These are phyloP conservation scores for Trachelus tabidus DNA, from an alignment of 2,888 invertebrate genomes.

Conservation along the genomic window DNA sequence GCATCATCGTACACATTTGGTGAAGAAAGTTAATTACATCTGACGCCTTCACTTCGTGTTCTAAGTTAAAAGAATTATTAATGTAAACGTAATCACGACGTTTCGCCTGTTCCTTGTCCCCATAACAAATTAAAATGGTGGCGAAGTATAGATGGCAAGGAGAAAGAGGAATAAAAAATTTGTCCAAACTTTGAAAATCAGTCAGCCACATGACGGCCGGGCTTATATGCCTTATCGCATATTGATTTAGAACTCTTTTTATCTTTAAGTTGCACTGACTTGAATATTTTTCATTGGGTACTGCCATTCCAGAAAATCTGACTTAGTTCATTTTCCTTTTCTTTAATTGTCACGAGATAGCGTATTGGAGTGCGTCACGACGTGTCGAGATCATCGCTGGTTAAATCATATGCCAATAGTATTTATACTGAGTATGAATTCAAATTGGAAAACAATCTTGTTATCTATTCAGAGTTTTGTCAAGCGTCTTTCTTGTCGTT, in stretches of 20 bases:
- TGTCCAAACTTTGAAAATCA: not conserved
- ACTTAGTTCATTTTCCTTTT: constrained; percentile 5
- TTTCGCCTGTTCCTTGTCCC: not conserved
- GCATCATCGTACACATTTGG: no score
- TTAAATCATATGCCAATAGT: not conserved
- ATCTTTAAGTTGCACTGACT: constrained; percentile 33
- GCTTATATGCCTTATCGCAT: constrained; percentile 38
- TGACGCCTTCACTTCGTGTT: no score
- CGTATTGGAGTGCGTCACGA: constrained; percentile 1
- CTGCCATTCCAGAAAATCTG: constrained; percentile 6
- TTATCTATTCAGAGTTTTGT: not conserved
- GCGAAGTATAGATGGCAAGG: not conserved
- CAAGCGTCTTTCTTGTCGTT: not conserved
- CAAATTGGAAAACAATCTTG: not conserved
- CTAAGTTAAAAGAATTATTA: not conserved
- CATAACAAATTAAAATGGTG: not conserved
- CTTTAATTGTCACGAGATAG: constrained; percentile 12
- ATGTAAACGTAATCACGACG: not conserved
- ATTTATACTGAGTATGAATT: not conserved
- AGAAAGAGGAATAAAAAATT: not conserved
- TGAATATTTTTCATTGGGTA: constrained; percentile 24
- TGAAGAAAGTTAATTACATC: no score
- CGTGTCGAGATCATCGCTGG: not conserved
- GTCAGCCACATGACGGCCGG: not conserved
- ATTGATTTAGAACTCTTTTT: constrained; percentile 43